phyloP scores from a whole-genome alignment of 2,888 invertebrate genomes.

The Ptilodon capucinus region DNA sequence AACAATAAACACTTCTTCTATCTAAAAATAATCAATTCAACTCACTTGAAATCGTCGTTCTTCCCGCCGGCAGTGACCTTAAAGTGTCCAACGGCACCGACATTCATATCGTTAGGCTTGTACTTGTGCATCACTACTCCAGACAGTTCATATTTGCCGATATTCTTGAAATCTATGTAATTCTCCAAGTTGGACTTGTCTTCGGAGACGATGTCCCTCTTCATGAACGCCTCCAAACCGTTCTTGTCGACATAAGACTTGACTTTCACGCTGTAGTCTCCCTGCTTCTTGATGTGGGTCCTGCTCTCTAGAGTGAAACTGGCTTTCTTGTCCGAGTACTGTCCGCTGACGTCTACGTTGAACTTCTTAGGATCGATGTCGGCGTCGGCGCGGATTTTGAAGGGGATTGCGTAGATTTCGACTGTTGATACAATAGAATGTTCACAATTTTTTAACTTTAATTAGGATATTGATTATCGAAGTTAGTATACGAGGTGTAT shows the following conservation, averaged over 20 bases:
- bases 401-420: constrained; percentile 76
- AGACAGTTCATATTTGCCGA: constrained; percentile 84
- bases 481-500: no score
- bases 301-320: constrained; percentile 84
- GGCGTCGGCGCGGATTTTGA: constrained; percentile 80
- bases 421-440: constrained; percentile 60
- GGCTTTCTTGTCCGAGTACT: constrained; percentile 83
- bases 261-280: constrained; percentile 68
- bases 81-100: constrained; percentile 81
- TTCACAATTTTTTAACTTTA: no score
- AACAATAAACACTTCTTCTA: no score
- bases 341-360: constrained; percentile 80
- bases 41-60: constrained; percentile 80
- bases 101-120: constrained; percentile 78
- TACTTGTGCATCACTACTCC: constrained; percentile 82
- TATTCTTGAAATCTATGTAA: constrained; percentile 80
- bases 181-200: constrained; percentile 85
- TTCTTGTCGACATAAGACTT: constrained; percentile 52
- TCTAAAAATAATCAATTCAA: neutral
- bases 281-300: constrained; percentile 64
- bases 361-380: constrained; percentile 82
- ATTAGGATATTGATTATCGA: no score
- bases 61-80: constrained; percentile 77
- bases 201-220: constrained; percentile 79
- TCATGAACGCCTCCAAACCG: constrained; percentile 75